A percentile compares a stretch with the other conserved stretches of the same genome.
Evolutionary conservation across 2,888 invertebrate species (phyloP).

Genomic region (Meliscaeva auricollis): DNA sequence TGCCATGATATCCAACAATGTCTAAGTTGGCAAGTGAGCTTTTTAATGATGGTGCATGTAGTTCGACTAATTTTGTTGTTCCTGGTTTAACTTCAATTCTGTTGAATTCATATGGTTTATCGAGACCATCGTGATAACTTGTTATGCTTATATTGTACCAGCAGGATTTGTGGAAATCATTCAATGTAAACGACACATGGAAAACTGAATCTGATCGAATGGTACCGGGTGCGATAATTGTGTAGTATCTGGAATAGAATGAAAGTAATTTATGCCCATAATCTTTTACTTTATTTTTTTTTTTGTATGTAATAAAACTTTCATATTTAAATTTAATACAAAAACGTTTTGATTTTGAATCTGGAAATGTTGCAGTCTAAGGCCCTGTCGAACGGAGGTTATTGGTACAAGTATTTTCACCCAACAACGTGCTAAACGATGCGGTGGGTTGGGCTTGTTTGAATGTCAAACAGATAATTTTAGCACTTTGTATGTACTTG

Average conservation of each 20-base stretch:
- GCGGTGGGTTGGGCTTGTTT: too few species aligned
- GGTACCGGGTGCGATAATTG: constrained; percentile 45
- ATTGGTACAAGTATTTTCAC: too few species aligned
- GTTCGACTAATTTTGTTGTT: constrained; percentile 27
- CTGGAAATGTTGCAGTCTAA: too few species aligned
- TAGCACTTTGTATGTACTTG: too few species aligned
- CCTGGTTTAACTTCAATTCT: constrained; percentile 28
- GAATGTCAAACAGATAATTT: too few species aligned
- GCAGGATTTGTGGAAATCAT: constrained; percentile 84
- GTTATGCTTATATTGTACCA: constrained; percentile 1
- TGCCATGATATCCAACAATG: constrained; percentile 8
- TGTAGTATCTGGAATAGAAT: constrained; percentile 15
- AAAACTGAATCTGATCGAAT: constrained; percentile 33
- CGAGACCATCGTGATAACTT: not conserved
- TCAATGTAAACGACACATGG: constrained; percentile 25
- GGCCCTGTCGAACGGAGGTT: too few species aligned
- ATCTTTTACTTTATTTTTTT: too few species aligned
- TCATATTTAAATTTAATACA: too few species aligned
- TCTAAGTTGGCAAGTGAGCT: not conserved
- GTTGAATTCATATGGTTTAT: not conserved
- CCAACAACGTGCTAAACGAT: too few species aligned
- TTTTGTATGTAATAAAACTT: too few species aligned
- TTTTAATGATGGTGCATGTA: constrained; percentile 13
- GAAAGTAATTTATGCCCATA: not conserved
- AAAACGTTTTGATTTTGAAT: too few species aligned